A percentile compares a stretch with the other conserved stretches of the same genome.
These are phyloP conservation scores for Drosophila stalkeri DNA, from an alignment of 2,888 invertebrate species.

Conservation along the genomic window DNA sequence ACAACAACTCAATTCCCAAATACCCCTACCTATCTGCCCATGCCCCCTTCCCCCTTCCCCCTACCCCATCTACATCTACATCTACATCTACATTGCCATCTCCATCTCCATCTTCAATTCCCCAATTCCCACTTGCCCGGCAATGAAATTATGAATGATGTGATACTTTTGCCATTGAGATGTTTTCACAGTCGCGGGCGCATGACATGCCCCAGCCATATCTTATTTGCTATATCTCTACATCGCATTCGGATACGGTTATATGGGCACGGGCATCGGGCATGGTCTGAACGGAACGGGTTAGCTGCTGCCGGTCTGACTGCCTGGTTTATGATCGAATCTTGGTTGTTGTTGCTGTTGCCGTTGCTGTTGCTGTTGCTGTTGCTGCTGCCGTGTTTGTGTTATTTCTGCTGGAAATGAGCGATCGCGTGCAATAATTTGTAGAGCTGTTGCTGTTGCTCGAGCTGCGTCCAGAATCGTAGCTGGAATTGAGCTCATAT, in stretches of 20 bases:
- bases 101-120: slow-evolving; percentile 16
- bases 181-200: slow-evolving; percentile 81
- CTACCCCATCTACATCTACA: background rate
- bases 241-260: slow-evolving; percentile 65
- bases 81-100: background rate
- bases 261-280: slow-evolving; percentile 12
- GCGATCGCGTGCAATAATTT: slow-evolving; percentile 79
- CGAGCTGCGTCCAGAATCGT: slow-evolving; percentile 23
- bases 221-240: slow-evolving; percentile 77
- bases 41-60: too few relatives aligned
- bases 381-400: slow-evolving; percentile 64
- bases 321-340: slow-evolving; percentile 53
- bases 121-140: slow-evolving; percentile 61
- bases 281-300: slow-evolving; percentile 42
- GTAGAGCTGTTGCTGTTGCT: slow-evolving; percentile 62
- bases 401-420: slow-evolving; percentile 80
- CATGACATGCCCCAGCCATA: slow-evolving; percentile 79
- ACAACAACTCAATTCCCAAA: slow-evolving; percentile 77
- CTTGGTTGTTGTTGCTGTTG: slow-evolving; percentile 34
- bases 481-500: slow-evolving; percentile 22
- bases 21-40: slow-evolving; percentile 14
- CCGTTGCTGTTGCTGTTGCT: slow-evolving; percentile 38
- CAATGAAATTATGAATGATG: slow-evolving; percentile 83
- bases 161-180: slow-evolving; percentile 79
- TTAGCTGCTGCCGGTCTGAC: slow-evolving; percentile 26